Conservation (phyloP, 2,797 vertebrate species). For the Mormyrops boulengeri region DNA sequence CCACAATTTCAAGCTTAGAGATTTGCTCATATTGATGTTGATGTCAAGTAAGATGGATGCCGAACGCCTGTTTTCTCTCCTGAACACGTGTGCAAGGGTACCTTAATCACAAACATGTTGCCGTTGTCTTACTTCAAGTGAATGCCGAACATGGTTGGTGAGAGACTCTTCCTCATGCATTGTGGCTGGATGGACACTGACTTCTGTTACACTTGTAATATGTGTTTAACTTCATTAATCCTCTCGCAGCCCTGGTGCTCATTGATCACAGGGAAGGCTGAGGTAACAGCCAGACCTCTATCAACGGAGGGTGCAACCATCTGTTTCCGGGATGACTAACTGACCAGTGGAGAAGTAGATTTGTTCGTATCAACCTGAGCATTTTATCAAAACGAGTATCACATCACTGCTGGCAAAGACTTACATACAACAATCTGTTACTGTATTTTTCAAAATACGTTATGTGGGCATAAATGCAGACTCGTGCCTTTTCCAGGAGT, state of each 20-base stretch:
- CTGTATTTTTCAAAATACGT: constrained; percentile 20
- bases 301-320: constrained; percentile 36
- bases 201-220: background rate
- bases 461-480: background rate
- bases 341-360: constrained; percentile 23
- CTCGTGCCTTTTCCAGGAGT: background rate
- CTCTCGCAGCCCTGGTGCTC: background rate
- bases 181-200: background rate
- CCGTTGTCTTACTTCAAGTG: background rate
- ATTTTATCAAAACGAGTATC: constrained; percentile 15
- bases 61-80: background rate
- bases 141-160: background rate
- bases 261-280: constrained; percentile 6
- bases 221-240: background rate
- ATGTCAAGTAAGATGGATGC: background rate
- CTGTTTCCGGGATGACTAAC: constrained; percentile 36
- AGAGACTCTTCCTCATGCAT: background rate
- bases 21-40: background rate
- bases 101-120: background rate
- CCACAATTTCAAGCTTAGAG: background rate
- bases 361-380: constrained; percentile 18
- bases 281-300: constrained; percentile 4
- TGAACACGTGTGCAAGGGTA: background rate
- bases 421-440: constrained; percentile 18
- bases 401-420: constrained; percentile 17